Evolutionary conservation across 2,888 invertebrate species (phyloP), one percentile per base, ranked within the genome.

Genomic region (Nemoura dubitans): DNA sequence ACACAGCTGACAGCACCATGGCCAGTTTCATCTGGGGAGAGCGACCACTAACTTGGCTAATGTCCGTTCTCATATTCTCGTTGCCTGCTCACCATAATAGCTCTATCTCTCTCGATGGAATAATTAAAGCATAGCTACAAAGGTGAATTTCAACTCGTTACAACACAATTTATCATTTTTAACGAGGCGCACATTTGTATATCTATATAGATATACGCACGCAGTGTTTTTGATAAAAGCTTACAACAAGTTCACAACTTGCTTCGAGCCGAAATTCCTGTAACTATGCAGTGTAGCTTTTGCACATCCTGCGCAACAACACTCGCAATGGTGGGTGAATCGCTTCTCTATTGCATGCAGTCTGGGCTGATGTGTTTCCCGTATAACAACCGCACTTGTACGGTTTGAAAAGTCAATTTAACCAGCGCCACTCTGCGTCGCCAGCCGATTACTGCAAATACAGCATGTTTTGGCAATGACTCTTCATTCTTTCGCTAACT

Each of bases 121-220:
- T 16, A 59, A 59, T 59, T 59, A 59, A 59, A 59, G 59, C 59
- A 59, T 21, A 16, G 59, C 59, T 59, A 21, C 59, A 21, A 21
- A 59, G 59, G 59, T 59, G 59, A 59, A 59, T 7, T 59, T 59
- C 21, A 59, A 59, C 59, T 21, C 59, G 21, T 59, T 59, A 59
- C 59, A 59, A 59, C 59, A 59, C 59, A 59, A 59, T 59, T 59
- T 59, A 59, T 59, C 59, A 59, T 59, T 59, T 59, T 59, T 59
- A 59, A 59, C 59, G 59, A 59, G 16, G 16, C 59, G 2, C 59
- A 1, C 59, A 21, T 59, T 59, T 59, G 16, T 59, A 21, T 59
- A 59, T 59, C 59, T 59, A 59, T 59, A 59, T 59, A 21, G 3
- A 21, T 59, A 59, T 36, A 36, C 36, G 36, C 36, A 36, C 59